phyloP scores from a whole-genome alignment of 2,797 vertebrate genomes.

The Zalophus californianus region DNA sequence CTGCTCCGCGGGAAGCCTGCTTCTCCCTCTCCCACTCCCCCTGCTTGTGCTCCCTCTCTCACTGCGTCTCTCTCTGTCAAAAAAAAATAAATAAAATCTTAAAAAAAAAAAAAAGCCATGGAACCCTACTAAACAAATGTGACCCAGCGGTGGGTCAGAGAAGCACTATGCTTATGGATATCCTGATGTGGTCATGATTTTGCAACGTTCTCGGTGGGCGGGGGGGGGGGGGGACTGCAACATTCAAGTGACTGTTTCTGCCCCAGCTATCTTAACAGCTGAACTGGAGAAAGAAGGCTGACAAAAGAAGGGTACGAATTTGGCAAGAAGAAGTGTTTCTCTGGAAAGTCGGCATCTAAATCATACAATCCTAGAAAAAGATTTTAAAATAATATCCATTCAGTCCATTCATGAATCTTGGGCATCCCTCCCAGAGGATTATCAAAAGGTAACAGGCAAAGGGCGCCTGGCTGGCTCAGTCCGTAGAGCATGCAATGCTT shows the following conservation, averaged over 20 bases:
- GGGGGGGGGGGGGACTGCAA: not conserved
- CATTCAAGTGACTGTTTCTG: not conserved
- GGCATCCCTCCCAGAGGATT: not conserved
- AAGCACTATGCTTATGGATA: not conserved
- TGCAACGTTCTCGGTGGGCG: not conserved
- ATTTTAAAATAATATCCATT: conserved; percentile 32
- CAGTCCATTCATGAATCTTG: not conserved
- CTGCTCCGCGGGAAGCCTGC: no score
- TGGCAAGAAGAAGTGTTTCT: conserved; percentile 34
- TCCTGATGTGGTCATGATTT: not conserved
- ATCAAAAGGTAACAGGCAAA: conserved; percentile 34
- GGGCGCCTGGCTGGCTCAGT: not conserved
- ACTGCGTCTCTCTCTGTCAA: no score
- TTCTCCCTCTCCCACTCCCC: no score
- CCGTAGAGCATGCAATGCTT: not conserved
- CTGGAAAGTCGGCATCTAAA: conserved; percentile 1
- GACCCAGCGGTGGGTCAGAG: not conserved
- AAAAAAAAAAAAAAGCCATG: not conserved
- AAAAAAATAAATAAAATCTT: no score
- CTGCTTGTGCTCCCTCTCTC: no score
- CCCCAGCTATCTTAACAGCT: not conserved
- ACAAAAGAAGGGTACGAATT: not conserved
- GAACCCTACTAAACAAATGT: not conserved
- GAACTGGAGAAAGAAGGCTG: not conserved
- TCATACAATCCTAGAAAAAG: conserved; percentile 19